phyloP scores from a whole-genome alignment of 2,113 vertebrate genomes.

The Hemibagrus wyckioides region DNA sequence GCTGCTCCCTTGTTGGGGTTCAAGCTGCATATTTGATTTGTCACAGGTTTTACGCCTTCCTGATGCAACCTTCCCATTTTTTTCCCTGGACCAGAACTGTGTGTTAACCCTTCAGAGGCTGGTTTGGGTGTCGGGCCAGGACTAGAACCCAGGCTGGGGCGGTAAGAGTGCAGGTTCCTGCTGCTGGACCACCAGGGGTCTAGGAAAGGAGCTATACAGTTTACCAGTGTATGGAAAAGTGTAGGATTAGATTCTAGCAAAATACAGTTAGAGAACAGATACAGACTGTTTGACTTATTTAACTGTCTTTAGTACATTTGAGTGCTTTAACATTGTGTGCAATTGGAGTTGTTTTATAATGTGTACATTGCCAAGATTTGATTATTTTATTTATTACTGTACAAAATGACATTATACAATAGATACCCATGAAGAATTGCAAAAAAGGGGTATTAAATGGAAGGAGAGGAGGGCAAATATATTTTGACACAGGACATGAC shows the following conservation, averaged over 20 bases:
- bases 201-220: background rate
- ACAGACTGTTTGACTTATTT: background rate
- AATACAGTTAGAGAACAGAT: background rate
- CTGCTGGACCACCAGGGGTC: too few species aligned
- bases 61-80: too few species aligned
- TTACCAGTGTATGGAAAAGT: background rate
- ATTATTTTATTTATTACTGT: too few species aligned
- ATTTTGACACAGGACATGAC: conserved; percentile 14
- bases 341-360: background rate
- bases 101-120: too few species aligned
- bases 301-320: background rate
- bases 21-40: too few species aligned
- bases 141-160: too few species aligned
- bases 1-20: too few species aligned
- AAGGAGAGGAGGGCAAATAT: background rate
- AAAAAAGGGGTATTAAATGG: background rate
- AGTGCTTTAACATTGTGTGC: background rate
- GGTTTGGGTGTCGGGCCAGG: too few species aligned
- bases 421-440: background rate
- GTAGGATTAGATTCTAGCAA: background rate
- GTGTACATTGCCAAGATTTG: background rate
- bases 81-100: too few species aligned
- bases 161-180: too few species aligned
- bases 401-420: background rate
- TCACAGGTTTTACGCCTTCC: too few species aligned